phyloP scores from a whole-genome alignment of 2,888 invertebrate genomes.

The Hydrotaea diabolus region DNA sequence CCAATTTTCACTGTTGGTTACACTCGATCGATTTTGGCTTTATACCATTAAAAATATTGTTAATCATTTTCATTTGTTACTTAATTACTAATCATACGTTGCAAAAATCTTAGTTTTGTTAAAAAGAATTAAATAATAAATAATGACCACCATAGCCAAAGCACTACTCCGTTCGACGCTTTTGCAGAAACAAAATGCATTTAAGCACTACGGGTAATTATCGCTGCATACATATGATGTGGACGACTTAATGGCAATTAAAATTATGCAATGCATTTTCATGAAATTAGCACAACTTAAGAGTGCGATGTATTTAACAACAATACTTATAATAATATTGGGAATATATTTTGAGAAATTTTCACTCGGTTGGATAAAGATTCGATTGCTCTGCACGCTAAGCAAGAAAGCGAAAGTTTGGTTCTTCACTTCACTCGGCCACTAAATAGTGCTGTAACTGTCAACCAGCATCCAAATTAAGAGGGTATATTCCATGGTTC shows the following conservation, averaged over 20 bases:
- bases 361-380: too few relatives aligned
- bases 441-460: too few relatives aligned
- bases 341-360: too few relatives aligned
- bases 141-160: neutral
- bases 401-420: too few relatives aligned
- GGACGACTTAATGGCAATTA: neutral
- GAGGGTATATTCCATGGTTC: too few relatives aligned
- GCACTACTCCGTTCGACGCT: neutral
- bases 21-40: too few relatives aligned
- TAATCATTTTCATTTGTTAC: conserved; percentile 4
- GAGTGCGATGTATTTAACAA: too few relatives aligned
- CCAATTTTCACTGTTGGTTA: too few relatives aligned
- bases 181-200: neutral
- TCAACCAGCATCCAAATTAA: too few relatives aligned
- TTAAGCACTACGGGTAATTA: conserved; percentile 13
- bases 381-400: too few relatives aligned
- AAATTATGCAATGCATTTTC: neutral
- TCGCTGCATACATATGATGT: conserved; percentile 6
- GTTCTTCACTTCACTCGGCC: too few relatives aligned
- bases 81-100: neutral
- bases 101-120: neutral
- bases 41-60: neutral
- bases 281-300: conserved; percentile 8
- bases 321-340: too few relatives aligned
- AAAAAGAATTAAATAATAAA: neutral